phyloP scores from a whole-genome alignment of 2,888 invertebrate species.

The Sphaerophoria rueppellii region DNA sequence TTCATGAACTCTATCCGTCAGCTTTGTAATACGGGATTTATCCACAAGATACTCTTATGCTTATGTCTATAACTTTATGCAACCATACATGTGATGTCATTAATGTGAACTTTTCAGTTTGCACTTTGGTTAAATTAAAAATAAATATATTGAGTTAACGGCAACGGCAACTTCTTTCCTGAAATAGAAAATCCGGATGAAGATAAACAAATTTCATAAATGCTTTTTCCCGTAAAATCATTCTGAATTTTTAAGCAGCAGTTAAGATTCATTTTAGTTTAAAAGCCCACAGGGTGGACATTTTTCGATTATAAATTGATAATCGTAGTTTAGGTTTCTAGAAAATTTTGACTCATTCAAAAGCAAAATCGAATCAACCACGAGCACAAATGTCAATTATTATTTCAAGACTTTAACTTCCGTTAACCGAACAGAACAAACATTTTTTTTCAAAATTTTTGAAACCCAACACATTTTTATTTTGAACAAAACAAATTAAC shows the following conservation, averaged over 20 bases:
- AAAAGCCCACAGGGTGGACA: too few species aligned
- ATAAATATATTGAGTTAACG: slow-evolving; percentile 38
- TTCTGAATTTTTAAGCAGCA: too few species aligned
- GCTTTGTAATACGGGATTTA: slow-evolving; percentile 44
- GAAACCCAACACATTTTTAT: slow-evolving; percentile 64
- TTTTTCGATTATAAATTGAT: too few species aligned
- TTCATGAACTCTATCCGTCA: not conserved
- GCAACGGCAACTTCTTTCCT: slow-evolving; percentile 12
- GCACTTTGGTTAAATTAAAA: slow-evolving; percentile 50
- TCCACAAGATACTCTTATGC: slow-evolving; percentile 8
- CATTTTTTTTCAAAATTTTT: slow-evolving; percentile 48
- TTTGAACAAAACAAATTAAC: slow-evolving; percentile 38
- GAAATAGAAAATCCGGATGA: too few species aligned
- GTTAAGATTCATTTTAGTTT: too few species aligned
- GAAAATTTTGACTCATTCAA: too few species aligned
- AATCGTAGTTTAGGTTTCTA: too few species aligned
- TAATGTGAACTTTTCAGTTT: slow-evolving; percentile 44
- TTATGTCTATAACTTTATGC: not conserved
- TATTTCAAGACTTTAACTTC: slow-evolving; percentile 45
- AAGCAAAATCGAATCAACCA: too few species aligned
- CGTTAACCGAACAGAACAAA: slow-evolving; percentile 58
- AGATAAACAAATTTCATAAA: too few species aligned
- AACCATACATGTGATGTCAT: slow-evolving; percentile 31
- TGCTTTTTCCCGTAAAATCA: too few species aligned
- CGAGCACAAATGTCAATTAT: too few species aligned